Evolutionary conservation across 2,797 vertebrate genomes (phyloP), one percentile per base, ranked within the genome.

Genomic region (Iguana delicatissima): DNA sequence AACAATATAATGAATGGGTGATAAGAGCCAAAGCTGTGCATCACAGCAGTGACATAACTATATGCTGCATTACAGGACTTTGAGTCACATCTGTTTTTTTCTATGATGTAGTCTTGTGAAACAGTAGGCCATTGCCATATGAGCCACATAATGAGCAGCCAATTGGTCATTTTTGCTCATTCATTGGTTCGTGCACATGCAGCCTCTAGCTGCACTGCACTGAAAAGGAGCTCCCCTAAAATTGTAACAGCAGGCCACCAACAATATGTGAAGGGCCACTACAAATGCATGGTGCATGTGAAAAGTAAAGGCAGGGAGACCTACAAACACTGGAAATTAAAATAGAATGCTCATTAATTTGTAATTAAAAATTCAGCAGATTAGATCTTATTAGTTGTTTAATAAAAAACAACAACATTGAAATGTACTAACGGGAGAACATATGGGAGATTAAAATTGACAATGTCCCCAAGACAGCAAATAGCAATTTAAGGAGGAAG

Each of bases 371-470:
- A 3, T n/a, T 77, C 57, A 38, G 38, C 57, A 76, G 55, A 81
- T 57, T 57, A 80, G 74, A 52, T n/a, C 16, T 87, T 90, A 83
- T 90, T 87, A 87, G 55, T 62, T 83, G 42, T 46, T 46, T 46
- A 46, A 46, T 46, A 46, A 46, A 46, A 67, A 59, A 84, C 38
- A 42, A 79, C 29, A 52, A 80, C 55, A 64, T 35, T 67, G 55
- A 87, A 87, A 87, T 84, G 72, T 91, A 79, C 46, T 84, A 91
- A 88, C 84, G 80, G n/a, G 69, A 79, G 72, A 87, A 84, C 89
- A 91, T 87, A 91, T 87, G 89, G 80, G 59, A 87, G 59, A 76
- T 87, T 87, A 84, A 87, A 91, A 87, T 77, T 77, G 89, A 69
- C 29, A 52, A 59, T 87, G 69, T 82, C 85, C 85, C 55, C 55